These are phyloP conservation scores for Papilio elwesi DNA, from an alignment of 2,888 invertebrate genomes.

Conservation along the genomic window DNA sequence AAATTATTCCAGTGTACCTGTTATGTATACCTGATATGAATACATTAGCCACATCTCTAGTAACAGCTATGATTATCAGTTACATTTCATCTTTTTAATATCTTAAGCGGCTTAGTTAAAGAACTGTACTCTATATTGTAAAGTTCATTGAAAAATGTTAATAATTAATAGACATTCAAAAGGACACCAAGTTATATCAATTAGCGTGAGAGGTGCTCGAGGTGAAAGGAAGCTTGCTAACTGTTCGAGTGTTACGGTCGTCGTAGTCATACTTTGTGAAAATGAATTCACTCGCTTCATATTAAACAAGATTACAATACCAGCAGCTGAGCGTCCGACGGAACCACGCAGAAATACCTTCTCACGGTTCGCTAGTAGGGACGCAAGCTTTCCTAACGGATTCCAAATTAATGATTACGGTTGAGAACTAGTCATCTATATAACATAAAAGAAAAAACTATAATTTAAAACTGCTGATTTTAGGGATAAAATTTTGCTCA, in stretches of 20 bases:
- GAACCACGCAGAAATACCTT: conserved; percentile 74
- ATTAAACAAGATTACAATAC: conserved; percentile 55
- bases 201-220: not conserved
- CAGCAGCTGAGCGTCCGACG: conserved; percentile 58
- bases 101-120: no score
- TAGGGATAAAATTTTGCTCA: no score
- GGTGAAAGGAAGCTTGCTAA: not conserved
- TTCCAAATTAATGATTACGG: not conserved
- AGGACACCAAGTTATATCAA: not conserved
- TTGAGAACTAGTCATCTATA: not conserved
- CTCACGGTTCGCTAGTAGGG: conserved; percentile 61
- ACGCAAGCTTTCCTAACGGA: conserved; percentile 4
- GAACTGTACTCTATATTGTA: no score
- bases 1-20: no score
- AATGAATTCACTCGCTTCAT: conserved; percentile 34
- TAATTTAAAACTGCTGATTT: no score
- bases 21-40: no score
- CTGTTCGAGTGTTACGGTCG: not conserved
- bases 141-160: no score
- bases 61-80: no score
- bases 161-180: not conserved
- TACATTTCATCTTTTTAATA: no score
- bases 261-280: conserved; percentile 42
- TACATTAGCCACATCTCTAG: no score
- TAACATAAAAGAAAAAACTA: not conserved